Conservation (phyloP, 1,140 invertebrate genomes). For the Thaumatotibia leucotreta region DNA sequence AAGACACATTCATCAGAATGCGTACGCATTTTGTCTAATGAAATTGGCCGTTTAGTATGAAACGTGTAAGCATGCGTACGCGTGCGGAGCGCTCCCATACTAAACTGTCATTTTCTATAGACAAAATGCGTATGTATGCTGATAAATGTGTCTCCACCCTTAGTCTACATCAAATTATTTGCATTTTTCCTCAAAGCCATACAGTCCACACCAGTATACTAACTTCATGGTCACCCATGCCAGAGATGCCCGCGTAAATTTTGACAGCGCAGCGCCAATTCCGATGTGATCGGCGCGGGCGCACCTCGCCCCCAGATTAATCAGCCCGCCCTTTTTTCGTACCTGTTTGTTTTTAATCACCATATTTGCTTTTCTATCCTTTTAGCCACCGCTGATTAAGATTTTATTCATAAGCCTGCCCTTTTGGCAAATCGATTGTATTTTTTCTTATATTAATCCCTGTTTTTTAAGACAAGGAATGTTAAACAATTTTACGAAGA, state of each 20-base stretch:
- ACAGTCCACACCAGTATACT: neutral
- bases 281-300: conserved; percentile 37
- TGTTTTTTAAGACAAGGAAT: neutral
- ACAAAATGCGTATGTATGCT: too few relatives aligned
- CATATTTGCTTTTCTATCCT: conserved; percentile 45
- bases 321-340: conserved; percentile 61
- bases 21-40: too few relatives aligned
- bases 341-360: conserved; percentile 64
- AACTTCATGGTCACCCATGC: conserved; percentile 31
- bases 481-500: conserved; percentile 2
- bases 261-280: conserved; percentile 57
- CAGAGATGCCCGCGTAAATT: conserved; percentile 47
- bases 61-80: too few relatives aligned
- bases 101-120: too few relatives aligned
- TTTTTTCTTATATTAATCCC: neutral
- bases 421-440: conserved; percentile 25
- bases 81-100: too few relatives aligned
- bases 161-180: too few relatives aligned
- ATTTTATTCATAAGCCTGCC: conserved; percentile 68
- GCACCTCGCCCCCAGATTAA: conserved; percentile 55
- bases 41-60: too few relatives aligned
- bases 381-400: conserved; percentile 62
- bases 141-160: too few relatives aligned
- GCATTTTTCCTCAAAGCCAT: too few relatives aligned
- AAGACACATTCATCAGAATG: too few relatives aligned